phyloP scores from a whole-genome alignment of 2,888 invertebrate genomes.

The Palloptera scutellata region DNA sequence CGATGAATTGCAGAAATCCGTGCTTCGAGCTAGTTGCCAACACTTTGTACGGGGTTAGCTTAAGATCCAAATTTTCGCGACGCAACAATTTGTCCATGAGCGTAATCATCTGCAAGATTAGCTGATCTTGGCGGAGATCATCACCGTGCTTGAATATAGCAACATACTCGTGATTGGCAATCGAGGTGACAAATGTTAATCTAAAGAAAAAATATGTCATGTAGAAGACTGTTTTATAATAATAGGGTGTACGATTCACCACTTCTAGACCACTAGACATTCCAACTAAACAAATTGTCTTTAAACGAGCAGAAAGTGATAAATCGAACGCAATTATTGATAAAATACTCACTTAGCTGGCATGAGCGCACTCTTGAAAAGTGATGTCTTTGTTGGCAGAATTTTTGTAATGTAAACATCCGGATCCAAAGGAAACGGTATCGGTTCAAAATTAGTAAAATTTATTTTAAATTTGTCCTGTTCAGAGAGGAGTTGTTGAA shows the following conservation, averaged over 20 bases:
- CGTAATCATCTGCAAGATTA: constrained; percentile 97
- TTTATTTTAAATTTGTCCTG: constrained; percentile 83
- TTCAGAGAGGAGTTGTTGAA: constrained; percentile 84
- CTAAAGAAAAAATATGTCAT: constrained; percentile 54
- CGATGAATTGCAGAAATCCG: constrained; percentile 96
- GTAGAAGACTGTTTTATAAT: too few relatives aligned
- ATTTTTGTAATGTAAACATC: constrained; percentile 88
- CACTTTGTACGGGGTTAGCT: constrained; percentile 94
- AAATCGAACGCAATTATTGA: neutral
- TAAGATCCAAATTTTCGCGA: constrained; percentile 94
- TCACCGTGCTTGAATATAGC: constrained; percentile 99
- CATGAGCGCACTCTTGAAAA: constrained; percentile 97
- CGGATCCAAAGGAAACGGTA: constrained; percentile 95
- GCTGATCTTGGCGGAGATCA: constrained; percentile 95
- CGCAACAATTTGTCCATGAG: constrained; percentile 96
- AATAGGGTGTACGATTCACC: too few relatives aligned
- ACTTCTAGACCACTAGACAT: too few relatives aligned
- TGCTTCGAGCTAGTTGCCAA: constrained; percentile 95
- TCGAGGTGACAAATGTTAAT: constrained; percentile 85
- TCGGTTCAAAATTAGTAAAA: constrained; percentile 88
- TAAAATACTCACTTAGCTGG: constrained; percentile 73
- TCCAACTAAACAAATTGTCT: neutral
- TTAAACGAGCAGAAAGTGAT: neutral
- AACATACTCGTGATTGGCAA: constrained; percentile 78
- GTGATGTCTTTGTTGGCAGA: constrained; percentile 84